A percentile compares a stretch with the other conserved stretches of the same genome.
Evolutionary conservation across 2,888 invertebrate species (phyloP).

Genomic region (Erpobdella octoculata): DNA sequence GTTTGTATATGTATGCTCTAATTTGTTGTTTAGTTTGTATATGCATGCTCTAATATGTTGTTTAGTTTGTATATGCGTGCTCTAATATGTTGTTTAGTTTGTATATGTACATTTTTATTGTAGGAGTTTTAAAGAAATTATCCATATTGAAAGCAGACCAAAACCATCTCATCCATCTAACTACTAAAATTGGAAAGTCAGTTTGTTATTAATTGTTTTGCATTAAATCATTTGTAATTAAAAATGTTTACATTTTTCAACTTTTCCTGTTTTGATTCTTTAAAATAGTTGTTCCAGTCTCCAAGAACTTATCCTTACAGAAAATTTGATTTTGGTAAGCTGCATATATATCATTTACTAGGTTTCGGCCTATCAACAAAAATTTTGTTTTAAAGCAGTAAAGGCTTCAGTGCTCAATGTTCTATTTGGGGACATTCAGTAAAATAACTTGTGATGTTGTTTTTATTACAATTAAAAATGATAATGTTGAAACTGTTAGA

Average conservation of each 20-base stretch:
- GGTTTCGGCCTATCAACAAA: no score
- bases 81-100: not conserved
- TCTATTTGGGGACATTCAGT: no score
- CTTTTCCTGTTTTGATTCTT: not conserved
- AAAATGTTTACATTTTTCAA: no score
- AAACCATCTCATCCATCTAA: constrained; percentile 53
- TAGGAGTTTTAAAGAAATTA: constrained; percentile 74
- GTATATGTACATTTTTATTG: constrained; percentile 30
- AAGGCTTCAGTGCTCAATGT: no score
- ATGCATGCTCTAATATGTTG: not conserved
- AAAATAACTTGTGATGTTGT: no score
- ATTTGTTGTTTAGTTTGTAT: not conserved
- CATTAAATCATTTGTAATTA: not conserved
- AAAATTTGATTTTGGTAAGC: constrained; percentile 25
- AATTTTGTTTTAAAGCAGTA: no score
- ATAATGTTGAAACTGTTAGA: no score
- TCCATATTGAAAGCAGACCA: constrained; percentile 88
- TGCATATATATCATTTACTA: no score
- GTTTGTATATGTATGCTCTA: not conserved
- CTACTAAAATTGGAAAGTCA: constrained; percentile 53
- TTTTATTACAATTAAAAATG: no score
- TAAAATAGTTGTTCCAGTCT: constrained; percentile 17
- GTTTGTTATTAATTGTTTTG: constrained; percentile 19
- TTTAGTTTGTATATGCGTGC: not conserved
- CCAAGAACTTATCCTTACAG: constrained; percentile 25